Evolutionary conservation across 2,113 vertebrate genomes (phyloP).

Genomic region (Girardinichthys multiradiatus): DNA sequence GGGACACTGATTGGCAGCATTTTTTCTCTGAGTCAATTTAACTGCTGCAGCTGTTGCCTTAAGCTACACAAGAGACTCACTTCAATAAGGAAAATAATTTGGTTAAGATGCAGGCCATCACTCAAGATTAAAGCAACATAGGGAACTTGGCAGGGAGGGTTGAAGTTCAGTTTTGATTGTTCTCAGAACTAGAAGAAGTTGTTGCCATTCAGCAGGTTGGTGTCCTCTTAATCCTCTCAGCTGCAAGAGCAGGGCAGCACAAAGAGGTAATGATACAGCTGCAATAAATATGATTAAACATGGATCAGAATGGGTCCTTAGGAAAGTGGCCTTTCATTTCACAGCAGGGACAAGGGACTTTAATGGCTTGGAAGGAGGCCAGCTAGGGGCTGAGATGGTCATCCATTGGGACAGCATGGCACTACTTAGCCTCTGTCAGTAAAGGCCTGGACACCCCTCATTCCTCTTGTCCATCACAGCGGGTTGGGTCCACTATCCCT

Average conservation of each 20-base stretch:
- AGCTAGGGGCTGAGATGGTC: constrained; percentile 54
- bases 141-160: not conserved
- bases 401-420: constrained; percentile 64
- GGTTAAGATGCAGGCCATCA: constrained; percentile 16
- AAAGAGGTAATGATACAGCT: constrained; percentile 50
- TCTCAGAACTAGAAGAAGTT: constrained; percentile 13
- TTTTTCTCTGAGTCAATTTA: not conserved
- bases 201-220: constrained; percentile 20
- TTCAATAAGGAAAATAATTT: constrained; percentile 1
- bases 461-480: constrained; percentile 55
- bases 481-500: constrained; percentile 38
- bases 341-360: constrained; percentile 61
- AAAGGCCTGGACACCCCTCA: constrained; percentile 60
- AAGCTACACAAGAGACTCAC: not conserved
- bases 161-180: constrained; percentile 10
- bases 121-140: constrained; percentile 14
- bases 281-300: constrained; percentile 63
- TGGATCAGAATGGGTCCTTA: constrained; percentile 54
- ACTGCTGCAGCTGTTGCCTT: not conserved
- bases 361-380: constrained; percentile 76
- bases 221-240: constrained; percentile 27
- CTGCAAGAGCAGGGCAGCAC: constrained; percentile 24
- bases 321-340: constrained; percentile 68
- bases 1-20: constrained; percentile 13
- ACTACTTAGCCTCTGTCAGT: constrained; percentile 73